Percentiles rank a stretch among this genome's conserved stretches.
These are phyloP conservation scores for Araneus ventricosus DNA, from an alignment of 1,140 invertebrate species.

Conservation along the genomic window DNA sequence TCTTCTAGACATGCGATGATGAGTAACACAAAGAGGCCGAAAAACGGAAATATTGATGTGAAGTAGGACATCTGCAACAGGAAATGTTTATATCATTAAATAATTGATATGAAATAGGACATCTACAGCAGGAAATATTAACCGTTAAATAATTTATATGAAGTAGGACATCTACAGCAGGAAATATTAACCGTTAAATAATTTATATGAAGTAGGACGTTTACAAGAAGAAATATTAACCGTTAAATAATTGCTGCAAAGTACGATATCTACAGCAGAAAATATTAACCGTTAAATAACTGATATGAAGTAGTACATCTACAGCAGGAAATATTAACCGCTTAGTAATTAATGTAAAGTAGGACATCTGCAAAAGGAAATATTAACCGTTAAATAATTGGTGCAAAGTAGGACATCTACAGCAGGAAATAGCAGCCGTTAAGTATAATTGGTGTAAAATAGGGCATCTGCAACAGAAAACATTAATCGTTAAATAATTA, in stretches of 20 bases:
- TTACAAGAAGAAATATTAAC: constrained; percentile 78
- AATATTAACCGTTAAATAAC: too few relatives aligned
- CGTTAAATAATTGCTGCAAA: not conserved
- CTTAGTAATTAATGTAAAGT: constrained; percentile 84
- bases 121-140: too few relatives aligned
- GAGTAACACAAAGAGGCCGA: constrained; percentile 82
- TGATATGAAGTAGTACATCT: constrained; percentile 85
- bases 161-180: too few relatives aligned
- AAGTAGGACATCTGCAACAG: constrained; percentile 84
- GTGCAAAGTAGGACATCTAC: too few relatives aligned
- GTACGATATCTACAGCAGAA: too few relatives aligned
- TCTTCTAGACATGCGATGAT: constrained; percentile 82
- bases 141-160: not conserved
- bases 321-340: not conserved
- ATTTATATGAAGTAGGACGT: constrained; percentile 84
- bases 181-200: too few relatives aligned
- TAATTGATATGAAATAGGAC: not conserved
- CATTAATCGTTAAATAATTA: too few relatives aligned
- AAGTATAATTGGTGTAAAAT: too few relatives aligned
- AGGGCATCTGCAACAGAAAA: too few relatives aligned
- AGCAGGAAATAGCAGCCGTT: too few relatives aligned
- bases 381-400: not conserved
- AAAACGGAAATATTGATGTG: constrained; percentile 84
- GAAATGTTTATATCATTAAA: not conserved
- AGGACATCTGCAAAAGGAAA: constrained; percentile 82